A percentile compares a stretch with the other conserved stretches of the same genome.
Conservation (phyloP, 2,888 invertebrate genomes). For the Hemithea aestivaria region DNA sequence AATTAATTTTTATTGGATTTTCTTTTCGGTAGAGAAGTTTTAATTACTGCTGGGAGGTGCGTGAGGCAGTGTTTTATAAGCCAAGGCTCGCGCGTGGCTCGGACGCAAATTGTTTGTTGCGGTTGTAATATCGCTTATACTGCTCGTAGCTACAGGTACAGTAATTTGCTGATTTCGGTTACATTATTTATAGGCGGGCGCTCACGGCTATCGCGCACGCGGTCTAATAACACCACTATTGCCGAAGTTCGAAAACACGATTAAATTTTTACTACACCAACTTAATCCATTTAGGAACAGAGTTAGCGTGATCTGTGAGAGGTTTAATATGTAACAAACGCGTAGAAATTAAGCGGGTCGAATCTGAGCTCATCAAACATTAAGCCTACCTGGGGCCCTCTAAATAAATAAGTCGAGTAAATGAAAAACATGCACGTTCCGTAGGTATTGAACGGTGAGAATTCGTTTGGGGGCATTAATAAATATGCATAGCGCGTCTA, state of each 20-base stretch:
- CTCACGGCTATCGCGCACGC: conserved; percentile 32
- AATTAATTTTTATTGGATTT: conserved; percentile 66
- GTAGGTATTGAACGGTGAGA: conserved; percentile 62
- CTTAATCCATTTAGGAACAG: conserved; percentile 49
- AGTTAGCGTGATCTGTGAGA: conserved; percentile 54
- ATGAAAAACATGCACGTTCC: conserved; percentile 72
- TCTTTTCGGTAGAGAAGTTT: conserved; percentile 64
- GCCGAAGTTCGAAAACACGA: conserved; percentile 24
- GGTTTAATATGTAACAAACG: conserved; percentile 43
- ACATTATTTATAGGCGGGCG: conserved; percentile 46
- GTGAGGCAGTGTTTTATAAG: conserved; percentile 48
- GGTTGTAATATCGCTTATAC: conserved; percentile 55
- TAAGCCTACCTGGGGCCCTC: conserved; percentile 64
- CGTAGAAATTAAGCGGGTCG: conserved; percentile 61
- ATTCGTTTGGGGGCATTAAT: conserved; percentile 68
- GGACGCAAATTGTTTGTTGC: conserved; percentile 59
- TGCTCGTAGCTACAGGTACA: conserved; percentile 40
- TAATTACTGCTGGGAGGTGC: conserved; percentile 58
- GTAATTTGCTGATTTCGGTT: conserved; percentile 47
- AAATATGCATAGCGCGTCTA: conserved; percentile 78
- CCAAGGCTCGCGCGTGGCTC: conserved; percentile 32
- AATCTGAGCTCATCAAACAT: conserved; percentile 75
- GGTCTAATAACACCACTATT: conserved; percentile 23
- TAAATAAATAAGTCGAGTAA: conserved; percentile 72
- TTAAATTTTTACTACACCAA: conserved; percentile 36